A percentile compares a stretch with the other conserved stretches of the same genome.
phyloP scores from a whole-genome alignment of 2,888 invertebrate species.

The Pemphredon lugubris region DNA sequence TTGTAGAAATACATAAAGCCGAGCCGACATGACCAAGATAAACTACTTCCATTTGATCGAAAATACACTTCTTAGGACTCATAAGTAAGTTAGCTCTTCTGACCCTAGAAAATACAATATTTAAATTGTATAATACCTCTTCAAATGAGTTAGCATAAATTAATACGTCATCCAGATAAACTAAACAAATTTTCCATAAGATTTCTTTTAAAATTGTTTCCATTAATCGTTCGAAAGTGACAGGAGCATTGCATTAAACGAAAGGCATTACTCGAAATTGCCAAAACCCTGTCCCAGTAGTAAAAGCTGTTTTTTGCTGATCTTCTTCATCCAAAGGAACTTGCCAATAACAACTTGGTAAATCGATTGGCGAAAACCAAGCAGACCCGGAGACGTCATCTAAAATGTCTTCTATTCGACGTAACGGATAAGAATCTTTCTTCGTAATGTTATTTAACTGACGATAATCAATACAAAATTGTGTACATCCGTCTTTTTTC shows the following conservation, averaged over 20 bases:
- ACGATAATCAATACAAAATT: too few species aligned
- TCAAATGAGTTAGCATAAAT: neutral
- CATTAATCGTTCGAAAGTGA: too few species aligned
- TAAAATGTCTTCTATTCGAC: neutral
- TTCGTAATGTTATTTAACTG: neutral
- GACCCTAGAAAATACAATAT: neutral
- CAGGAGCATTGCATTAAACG: neutral
- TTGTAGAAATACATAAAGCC: neutral
- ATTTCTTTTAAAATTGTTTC: neutral
- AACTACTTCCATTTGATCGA: neutral
- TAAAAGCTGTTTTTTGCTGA: neutral
- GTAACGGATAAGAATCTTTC: slow-evolving; percentile 3
- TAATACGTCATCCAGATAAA: neutral
- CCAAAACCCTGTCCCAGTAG: neutral
- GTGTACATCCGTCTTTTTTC: neutral
- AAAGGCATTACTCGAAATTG: slow-evolving; percentile 5
- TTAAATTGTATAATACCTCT: neutral
- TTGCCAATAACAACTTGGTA: neutral
- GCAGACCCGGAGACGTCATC: neutral
- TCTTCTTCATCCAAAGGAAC: neutral
- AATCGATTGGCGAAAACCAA: neutral
- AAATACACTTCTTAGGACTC: slow-evolving; percentile 3
- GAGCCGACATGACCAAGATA: slow-evolving; percentile 4
- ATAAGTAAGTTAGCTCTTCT: neutral
- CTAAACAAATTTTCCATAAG: slow-evolving; percentile 5